Conservation (phyloP, 2,113 vertebrate genomes). For the Nanger granti region DNA sequence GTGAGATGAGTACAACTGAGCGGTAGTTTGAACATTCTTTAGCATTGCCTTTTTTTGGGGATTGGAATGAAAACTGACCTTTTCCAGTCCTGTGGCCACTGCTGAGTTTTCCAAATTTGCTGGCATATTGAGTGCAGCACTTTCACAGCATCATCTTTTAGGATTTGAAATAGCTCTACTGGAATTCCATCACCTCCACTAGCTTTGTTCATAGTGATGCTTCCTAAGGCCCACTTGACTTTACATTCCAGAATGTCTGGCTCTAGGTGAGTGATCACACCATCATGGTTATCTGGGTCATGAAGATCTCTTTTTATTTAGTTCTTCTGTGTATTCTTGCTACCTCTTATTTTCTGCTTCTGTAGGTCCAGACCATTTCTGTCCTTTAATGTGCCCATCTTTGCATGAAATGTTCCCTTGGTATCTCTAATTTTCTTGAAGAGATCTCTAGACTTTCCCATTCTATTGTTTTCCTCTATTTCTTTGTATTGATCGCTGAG, state of each 20-base stretch:
- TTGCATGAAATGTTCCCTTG: not conserved
- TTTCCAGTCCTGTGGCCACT: not conserved
- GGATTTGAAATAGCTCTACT: not conserved
- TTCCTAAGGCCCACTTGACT: not conserved
- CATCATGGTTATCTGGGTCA: not conserved
- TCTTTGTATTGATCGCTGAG: not conserved
- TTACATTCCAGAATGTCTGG: not conserved
- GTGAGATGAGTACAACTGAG: not conserved
- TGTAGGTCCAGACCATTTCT: not conserved
- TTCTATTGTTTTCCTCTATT: not conserved
- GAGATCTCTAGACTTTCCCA: not conserved
- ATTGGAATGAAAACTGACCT: not conserved
- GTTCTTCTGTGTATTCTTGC: not conserved
- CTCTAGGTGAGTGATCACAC: not conserved
- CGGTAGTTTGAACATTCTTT: not conserved
- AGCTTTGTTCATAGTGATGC: not conserved
- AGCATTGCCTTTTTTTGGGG: accelerated
- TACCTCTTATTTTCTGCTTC: not conserved
- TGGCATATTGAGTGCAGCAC: not conserved
- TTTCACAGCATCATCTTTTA: not conserved
- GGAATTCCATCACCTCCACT: not conserved
- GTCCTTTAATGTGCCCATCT: not conserved
- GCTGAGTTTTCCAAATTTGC: not conserved
- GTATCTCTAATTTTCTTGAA: not conserved
- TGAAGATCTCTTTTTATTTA: not conserved